A percentile compares a stretch with the other conserved stretches of the same genome.
These are phyloP conservation scores for Acropora tenuis DNA, from an alignment of 64 coral and sea anemone species.

Conservation along the genomic window DNA sequence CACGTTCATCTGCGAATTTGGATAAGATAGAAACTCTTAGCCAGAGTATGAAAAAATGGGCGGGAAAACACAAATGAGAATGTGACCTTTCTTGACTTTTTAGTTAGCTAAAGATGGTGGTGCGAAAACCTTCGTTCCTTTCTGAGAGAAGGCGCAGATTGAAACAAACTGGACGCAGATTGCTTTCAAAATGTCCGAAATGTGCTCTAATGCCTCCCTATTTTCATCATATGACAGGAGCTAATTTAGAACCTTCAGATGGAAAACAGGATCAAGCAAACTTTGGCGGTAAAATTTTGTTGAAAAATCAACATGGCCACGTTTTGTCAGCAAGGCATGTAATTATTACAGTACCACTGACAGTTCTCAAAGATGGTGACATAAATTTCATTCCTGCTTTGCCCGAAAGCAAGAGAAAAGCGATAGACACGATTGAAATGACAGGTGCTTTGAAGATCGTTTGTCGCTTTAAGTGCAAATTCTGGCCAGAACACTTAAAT, in stretches of 20 bases:
- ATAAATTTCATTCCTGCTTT: constrained; percentile 79
- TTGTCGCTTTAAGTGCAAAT: constrained; percentile 76
- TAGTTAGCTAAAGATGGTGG: no score
- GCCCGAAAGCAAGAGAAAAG: constrained; percentile 58
- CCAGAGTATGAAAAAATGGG: no score
- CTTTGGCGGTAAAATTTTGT: background rate
- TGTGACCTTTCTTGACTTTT: no score
- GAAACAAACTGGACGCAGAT: background rate
- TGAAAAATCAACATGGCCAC: constrained; percentile 78
- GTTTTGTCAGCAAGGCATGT: constrained; percentile 51
- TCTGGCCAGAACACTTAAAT: constrained; percentile 64
- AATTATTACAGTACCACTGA: constrained; percentile 85
- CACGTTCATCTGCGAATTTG: no score
- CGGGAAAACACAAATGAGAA: no score
- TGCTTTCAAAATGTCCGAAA: background rate
- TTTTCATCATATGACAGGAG: background rate
- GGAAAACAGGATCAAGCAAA: background rate
- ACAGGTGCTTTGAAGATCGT: constrained; percentile 90
- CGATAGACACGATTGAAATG: constrained; percentile 84
- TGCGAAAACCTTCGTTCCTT: no score
- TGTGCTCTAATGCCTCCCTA: background rate
- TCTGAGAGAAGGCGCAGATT: background rate
- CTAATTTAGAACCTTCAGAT: no score
- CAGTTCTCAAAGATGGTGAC: constrained; percentile 87
- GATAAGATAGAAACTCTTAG: no score